Base-by-base conservation (phyloP, 2,113 vertebrate genomes). In the Macquaria australasica region DNA sequence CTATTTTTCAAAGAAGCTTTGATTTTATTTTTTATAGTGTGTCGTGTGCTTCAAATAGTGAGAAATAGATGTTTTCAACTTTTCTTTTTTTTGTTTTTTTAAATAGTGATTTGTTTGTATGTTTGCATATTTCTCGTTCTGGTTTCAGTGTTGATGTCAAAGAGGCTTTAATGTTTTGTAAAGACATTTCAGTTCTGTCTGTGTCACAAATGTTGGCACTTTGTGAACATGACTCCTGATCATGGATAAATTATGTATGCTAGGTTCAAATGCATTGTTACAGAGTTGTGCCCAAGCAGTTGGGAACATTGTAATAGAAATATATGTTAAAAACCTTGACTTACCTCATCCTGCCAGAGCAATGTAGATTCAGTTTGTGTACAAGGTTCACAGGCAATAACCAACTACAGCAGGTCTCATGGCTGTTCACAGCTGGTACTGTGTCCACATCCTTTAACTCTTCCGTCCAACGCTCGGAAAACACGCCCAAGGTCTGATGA, bases 401-500 rank as follows among this genome's bases (percentile, higher is more conserved):
- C 41, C 82, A 64, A 83, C 81, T 79, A 63, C 67, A 76, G 62
- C 71, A 68, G 73, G 70, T 80, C 64, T 88, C 73, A 77, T 84
- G 86, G 84, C 91, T 91, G 79, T 77, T 92, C 92, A 94, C 94
- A 94, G 93, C 94, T 93, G 94, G 93, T 95, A 85, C 93, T 94
- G 94, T 94, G 91, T 92, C 92, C 74, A 87, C 82, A 73, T 87
- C 77, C 66, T 92, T 84, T 62, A 82, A 83, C 83, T 84, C 84
- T 83, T 94, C 92, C 89, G 83, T 94, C 88, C 88, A 89, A 39
- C 59, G 60, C 70, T 90, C 6, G 77, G 82, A 92, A 91, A 93
- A 91, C 88, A 85, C 16, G 64, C 78, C 83, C 87, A 80, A 83
- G 86, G 86, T 93, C 90, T 90, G 84, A 84, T 51, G 87, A 88